Conservation (phyloP, 2,113 vertebrate genomes). For the Hippocampus guttulatus region DNA sequence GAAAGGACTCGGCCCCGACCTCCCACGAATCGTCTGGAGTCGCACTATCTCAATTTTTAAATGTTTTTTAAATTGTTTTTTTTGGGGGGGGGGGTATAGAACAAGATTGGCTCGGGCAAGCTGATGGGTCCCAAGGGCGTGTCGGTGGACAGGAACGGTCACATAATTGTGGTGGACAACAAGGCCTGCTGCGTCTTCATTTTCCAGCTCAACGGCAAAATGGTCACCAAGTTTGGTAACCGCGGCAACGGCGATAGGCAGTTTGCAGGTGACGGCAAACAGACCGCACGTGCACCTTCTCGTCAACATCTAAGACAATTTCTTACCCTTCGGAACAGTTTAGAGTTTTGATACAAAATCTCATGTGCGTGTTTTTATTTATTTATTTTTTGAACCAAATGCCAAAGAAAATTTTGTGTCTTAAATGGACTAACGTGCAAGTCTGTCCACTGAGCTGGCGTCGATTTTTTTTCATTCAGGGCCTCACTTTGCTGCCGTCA, state of each 20-base stretch:
- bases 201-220: slow-evolving; percentile 93
- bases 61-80: neutral
- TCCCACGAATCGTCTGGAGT: neutral
- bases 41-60: neutral
- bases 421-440: too few species aligned
- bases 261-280: slow-evolving; percentile 87
- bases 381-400: too few species aligned
- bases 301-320: too few species aligned
- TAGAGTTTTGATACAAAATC: too few species aligned
- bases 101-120: slow-evolving; percentile 93
- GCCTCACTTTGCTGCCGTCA: slow-evolving; percentile 90
- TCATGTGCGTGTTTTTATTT: too few species aligned
- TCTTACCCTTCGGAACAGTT: too few species aligned
- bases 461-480: slow-evolving; percentile 66
- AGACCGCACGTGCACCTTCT: neutral
- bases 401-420: too few species aligned
- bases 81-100: slow-evolving; percentile 58
- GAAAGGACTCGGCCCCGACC: too few species aligned
- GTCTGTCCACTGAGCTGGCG: too few species aligned
- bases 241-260: slow-evolving; percentile 95
- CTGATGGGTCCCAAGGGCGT: slow-evolving; percentile 98
- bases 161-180: slow-evolving; percentile 97
- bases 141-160: slow-evolving; percentile 91
- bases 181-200: slow-evolving; percentile 96
- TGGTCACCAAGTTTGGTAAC: slow-evolving; percentile 93